A percentile compares a stretch with the other conserved stretches of the same genome.
Evolutionary conservation across 1,140 invertebrate genomes (phyloP).

Genomic region (Bursaphelenchus mucronatus): DNA sequence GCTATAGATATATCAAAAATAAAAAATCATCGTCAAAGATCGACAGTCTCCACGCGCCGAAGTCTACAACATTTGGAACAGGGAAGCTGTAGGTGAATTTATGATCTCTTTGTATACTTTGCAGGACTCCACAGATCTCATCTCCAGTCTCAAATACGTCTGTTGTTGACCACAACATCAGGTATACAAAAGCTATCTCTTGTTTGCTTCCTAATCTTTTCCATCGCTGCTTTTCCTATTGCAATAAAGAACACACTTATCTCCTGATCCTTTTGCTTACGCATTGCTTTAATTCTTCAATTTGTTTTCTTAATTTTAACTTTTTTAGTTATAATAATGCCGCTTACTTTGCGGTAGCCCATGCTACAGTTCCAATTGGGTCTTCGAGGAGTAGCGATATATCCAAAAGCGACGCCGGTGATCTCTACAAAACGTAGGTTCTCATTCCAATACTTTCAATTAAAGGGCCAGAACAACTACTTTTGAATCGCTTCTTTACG

Average conservation of each 20-base stretch:
- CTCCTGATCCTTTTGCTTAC: too few relatives aligned
- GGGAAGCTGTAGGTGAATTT: conserved; percentile 14
- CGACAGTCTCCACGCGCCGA: conserved; percentile 29
- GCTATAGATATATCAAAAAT: conserved; percentile 46
- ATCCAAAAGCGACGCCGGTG: conserved; percentile 34
- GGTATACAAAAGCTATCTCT: conserved; percentile 24
- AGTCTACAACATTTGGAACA: conserved; percentile 41
- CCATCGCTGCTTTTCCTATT: neutral
- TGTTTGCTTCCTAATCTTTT: conserved; percentile 12
- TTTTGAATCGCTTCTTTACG: too few relatives aligned
- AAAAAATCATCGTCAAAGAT: conserved; percentile 29
- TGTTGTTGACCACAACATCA: conserved; percentile 52
- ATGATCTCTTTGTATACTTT: conserved; percentile 1
- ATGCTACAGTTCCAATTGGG: conserved; percentile 23
- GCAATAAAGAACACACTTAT: conserved; percentile 13
- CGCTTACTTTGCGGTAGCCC: conserved; percentile 52
- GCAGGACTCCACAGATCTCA: conserved; percentile 24
- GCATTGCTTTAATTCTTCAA: conserved; percentile 1
- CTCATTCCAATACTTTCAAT: conserved; percentile 20
- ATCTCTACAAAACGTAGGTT: conserved; percentile 23
- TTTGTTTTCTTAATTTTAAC: neutral
- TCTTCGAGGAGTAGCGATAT: conserved; percentile 51
- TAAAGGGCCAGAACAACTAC: too few relatives aligned
- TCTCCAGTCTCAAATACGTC: conserved; percentile 44
- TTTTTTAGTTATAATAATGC: conserved; percentile 54